Conservation (phyloP, 2,888 invertebrate species). For the Drosophila pseudotakahashii region DNA sequence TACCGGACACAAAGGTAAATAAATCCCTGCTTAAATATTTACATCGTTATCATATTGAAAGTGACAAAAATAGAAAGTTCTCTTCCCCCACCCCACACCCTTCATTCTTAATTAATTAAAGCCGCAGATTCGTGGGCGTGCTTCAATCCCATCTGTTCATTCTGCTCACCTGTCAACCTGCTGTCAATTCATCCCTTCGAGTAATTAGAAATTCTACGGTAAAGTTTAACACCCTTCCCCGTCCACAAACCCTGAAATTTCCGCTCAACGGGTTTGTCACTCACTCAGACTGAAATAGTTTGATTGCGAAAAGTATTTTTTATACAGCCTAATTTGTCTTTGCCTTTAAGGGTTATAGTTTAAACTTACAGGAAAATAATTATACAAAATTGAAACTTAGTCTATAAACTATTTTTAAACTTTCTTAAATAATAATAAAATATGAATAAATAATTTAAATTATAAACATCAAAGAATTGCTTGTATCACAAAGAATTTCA, state of each 20-base stretch:
- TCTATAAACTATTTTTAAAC: too few species aligned
- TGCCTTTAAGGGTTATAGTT: conserved; percentile 4
- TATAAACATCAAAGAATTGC: too few species aligned
- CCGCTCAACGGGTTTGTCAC: conserved; percentile 16
- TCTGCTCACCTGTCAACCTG: conserved; percentile 54
- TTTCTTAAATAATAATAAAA: too few species aligned
- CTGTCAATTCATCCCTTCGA: conserved; percentile 64
- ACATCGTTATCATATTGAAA: background rate
- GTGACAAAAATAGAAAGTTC: conserved; percentile 3
- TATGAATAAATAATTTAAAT: too few species aligned
- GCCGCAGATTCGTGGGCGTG: conserved; percentile 14
- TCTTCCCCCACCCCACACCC: conserved; percentile 13
- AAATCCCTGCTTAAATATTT: conserved; percentile 1
- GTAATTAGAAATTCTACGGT: conserved; percentile 65
- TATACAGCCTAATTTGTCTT: conserved; percentile 23
- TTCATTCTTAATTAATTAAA: conserved; percentile 69
- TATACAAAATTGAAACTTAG: too few species aligned
- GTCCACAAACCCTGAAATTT: background rate
- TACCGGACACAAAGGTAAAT: conserved; percentile 8
- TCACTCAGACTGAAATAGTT: conserved; percentile 20
- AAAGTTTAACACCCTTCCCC: background rate
- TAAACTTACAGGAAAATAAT: background rate
- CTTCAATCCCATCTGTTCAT: background rate
- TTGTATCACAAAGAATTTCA: too few species aligned
- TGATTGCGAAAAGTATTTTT: conserved; percentile 17